Evolutionary conservation across 1,140 invertebrate species (phyloP), one percentile per base, ranked within the genome.

Genomic region (Rhagoletis pomonella): DNA sequence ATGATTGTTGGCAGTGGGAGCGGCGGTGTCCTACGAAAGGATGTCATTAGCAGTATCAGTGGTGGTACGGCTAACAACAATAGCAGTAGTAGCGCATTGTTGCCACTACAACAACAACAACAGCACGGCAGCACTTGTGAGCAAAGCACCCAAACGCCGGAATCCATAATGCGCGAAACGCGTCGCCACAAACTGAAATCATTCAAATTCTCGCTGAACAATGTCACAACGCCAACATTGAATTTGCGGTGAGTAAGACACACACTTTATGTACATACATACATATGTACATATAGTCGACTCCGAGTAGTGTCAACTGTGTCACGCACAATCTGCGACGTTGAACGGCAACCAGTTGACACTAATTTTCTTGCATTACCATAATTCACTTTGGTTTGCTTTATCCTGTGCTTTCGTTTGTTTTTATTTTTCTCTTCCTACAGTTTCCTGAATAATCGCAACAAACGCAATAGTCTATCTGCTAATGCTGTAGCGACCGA

Each of bases 401-500:
- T 58, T 47, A 3, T 85, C 44, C 3, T 50, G 47, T 19, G 44
- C 19, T 85, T n/a, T 69, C 47, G 67, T 7, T 85, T 58, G 14
- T 59, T 5, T 73, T 17, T n/a, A 12, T 67, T 55, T 50, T 64
- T 67, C 64, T 19, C 84, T 6, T 85, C 29, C n/a, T 39, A 60
- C 86, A 96, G 96, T 89, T 96, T 96, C 89, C 92, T 96, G 29
- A 95, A 96, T 4, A 95, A 95, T 87, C 94, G 95, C 89, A 95
- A 94, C 86, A 96, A 95, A 89, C 94, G 95, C 65, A 95, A 95
- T 89, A 95, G 95, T 2, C 88, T 96, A 81, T 95, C 96, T 3
- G 96, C 96, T 1, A 97, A 96, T 90, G 96, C 96, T 0, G 96
- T 97, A 1, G 96, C 96, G 29, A 97, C 96, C 9, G 97, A 97